Percentiles rank a stretch among this genome's conserved stretches.
Evolutionary conservation across 2,888 invertebrate species (phyloP).

Genomic region (Euplagia quadripunctaria): DNA sequence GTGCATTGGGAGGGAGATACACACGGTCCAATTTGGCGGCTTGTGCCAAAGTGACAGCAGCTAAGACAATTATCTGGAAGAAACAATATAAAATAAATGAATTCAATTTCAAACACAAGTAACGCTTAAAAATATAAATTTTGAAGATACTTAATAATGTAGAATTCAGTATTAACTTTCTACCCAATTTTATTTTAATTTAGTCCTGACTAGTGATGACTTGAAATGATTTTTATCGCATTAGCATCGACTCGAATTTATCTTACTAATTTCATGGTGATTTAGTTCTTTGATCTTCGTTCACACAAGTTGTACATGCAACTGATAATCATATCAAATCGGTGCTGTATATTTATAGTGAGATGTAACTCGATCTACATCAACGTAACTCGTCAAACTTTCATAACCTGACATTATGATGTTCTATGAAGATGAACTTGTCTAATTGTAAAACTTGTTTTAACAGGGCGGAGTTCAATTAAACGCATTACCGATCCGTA

Average conservation of each 20-base stretch:
- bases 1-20: constrained; percentile 74
- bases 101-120: no score
- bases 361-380: constrained; percentile 71
- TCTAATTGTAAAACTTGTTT: constrained; percentile 63
- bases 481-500: background rate
- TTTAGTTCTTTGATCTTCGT: constrained; percentile 43
- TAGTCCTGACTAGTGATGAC: no score
- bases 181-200: no score
- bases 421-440: constrained; percentile 69
- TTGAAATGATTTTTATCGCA: background rate
- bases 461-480: constrained; percentile 39
- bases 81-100: background rate
- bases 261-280: constrained; percentile 75
- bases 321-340: constrained; percentile 69
- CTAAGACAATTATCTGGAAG: constrained; percentile 71
- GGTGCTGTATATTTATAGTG: constrained; percentile 77
- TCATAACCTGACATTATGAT: constrained; percentile 65
- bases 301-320: constrained; percentile 56
- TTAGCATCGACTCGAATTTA: background rate
- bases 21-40: constrained; percentile 74
- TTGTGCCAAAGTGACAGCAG: constrained; percentile 62
- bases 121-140: no score
- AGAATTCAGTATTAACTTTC: no score
- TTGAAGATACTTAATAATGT: no score
- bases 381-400: constrained; percentile 69